These are phyloP conservation scores for Mesitornis unicolor DNA, from an alignment of 2,113 vertebrate genomes.

Conservation along the genomic window DNA sequence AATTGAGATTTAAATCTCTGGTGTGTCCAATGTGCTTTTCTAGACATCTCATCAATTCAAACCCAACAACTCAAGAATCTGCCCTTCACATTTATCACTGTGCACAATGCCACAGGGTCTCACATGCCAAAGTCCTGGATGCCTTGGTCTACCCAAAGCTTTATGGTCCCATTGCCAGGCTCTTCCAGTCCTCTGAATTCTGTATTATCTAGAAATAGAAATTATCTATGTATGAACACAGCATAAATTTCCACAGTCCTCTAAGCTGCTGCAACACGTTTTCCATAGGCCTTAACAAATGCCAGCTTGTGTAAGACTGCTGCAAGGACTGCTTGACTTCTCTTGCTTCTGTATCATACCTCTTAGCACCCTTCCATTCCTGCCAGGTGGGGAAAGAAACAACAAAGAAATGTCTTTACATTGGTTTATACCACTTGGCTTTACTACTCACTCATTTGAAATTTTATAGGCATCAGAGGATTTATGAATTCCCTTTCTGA, in stretches of 20 bases:
- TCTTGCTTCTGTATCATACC: not conserved
- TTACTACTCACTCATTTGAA: not conserved
- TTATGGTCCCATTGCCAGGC: not conserved
- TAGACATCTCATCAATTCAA: not conserved
- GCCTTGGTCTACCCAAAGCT: not conserved
- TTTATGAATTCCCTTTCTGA: not conserved
- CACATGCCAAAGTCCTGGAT: not conserved
- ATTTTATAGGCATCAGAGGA: not conserved
- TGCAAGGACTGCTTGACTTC: not conserved
- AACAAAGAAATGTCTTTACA: not conserved
- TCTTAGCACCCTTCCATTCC: not conserved
- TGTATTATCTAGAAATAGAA: not conserved
- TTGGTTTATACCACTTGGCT: not conserved
- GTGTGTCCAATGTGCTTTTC: accelerated
- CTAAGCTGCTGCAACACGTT: not conserved
- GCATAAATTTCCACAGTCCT: not conserved
- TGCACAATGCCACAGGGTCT: not conserved
- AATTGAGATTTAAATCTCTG: not conserved
- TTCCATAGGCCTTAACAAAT: not conserved
- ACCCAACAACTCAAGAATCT: not conserved
- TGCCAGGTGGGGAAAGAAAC: not conserved
- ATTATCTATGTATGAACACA: not conserved
- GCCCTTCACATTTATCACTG: not conserved
- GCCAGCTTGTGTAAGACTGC: not conserved
- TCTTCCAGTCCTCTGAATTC: not conserved